Evolutionary conservation across 2,888 invertebrate genomes (phyloP).

Genomic region (Nephrotoma flavescens): DNA sequence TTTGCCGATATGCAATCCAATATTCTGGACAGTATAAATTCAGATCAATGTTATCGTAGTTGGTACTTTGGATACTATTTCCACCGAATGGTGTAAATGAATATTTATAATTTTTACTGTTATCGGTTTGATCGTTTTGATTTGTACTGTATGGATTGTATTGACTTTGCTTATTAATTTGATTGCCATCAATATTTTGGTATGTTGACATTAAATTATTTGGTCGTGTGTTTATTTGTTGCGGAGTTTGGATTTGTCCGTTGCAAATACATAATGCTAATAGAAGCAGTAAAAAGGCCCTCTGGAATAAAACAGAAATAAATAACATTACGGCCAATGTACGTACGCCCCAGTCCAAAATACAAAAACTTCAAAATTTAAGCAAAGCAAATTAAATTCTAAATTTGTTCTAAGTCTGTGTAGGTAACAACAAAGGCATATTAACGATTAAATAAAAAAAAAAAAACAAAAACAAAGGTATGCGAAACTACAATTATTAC

Average conservation of each 20-base stretch:
- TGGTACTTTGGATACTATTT: neutral
- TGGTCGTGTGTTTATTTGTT: neutral
- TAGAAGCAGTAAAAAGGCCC: neutral
- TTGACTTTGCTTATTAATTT: neutral
- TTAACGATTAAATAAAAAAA: too few relatives aligned
- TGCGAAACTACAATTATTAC: too few relatives aligned
- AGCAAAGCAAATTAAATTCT: too few relatives aligned
- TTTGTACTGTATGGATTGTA: neutral
- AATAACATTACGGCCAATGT: too few relatives aligned
- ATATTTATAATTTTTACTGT: neutral
- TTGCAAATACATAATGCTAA: neutral
- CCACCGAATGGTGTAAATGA: neutral
- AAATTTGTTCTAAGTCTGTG: too few relatives aligned
- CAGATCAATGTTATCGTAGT: constrained; percentile 20
- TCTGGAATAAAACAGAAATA: neutral
- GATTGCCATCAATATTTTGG: neutral
- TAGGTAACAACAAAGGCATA: too few relatives aligned
- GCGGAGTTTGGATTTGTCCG: neutral
- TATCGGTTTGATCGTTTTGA: neutral
- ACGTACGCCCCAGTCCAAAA: too few relatives aligned
- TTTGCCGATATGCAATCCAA: constrained; percentile 68
- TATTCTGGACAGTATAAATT: constrained; percentile 58
- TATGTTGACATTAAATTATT: neutral
- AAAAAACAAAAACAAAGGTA: too few relatives aligned
- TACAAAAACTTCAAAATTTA: too few relatives aligned